Evolutionary conservation across 1,140 invertebrate genomes (phyloP).

Genomic region (Drosophila albomicans): DNA sequence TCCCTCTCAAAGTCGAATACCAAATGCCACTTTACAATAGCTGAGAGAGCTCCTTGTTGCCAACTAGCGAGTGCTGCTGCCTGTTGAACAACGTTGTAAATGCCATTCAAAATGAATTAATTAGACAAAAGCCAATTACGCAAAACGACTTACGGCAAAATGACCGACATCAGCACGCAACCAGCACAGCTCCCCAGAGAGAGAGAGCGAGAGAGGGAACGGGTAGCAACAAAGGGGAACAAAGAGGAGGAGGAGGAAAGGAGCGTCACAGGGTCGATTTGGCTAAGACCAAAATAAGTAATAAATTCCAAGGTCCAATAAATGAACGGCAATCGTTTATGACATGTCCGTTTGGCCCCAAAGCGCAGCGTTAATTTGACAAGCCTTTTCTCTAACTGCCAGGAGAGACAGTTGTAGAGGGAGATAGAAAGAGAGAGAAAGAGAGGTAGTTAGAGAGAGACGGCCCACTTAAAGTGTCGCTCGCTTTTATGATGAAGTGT

Average conservation of each 20-base stretch:
- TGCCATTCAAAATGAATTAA: constrained; percentile 68
- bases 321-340: constrained; percentile 32
- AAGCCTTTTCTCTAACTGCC: constrained; percentile 30
- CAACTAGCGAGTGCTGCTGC: constrained; percentile 3
- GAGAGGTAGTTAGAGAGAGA: too few relatives aligned
- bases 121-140: constrained; percentile 82
- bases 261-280: constrained; percentile 10
- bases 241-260: neutral
- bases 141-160: constrained; percentile 70
- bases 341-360: constrained; percentile 11
- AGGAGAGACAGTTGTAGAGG: neutral
- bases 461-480: constrained; percentile 40
- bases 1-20: constrained; percentile 25
- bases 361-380: constrained; percentile 72
- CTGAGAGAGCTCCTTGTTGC: neutral
- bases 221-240: too few relatives aligned
- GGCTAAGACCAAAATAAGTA: constrained; percentile 36
- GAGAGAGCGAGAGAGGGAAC: neutral
- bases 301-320: constrained; percentile 60
- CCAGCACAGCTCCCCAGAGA: constrained; percentile 34
- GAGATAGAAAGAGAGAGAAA: neutral
- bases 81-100: constrained; percentile 43
- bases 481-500: constrained; percentile 51
- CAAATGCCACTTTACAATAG: constrained; percentile 42
- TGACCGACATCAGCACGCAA: constrained; percentile 66